phyloP scores from a whole-genome alignment of 1,140 invertebrate genomes.

The Yoshiicerus persimilis region DNA sequence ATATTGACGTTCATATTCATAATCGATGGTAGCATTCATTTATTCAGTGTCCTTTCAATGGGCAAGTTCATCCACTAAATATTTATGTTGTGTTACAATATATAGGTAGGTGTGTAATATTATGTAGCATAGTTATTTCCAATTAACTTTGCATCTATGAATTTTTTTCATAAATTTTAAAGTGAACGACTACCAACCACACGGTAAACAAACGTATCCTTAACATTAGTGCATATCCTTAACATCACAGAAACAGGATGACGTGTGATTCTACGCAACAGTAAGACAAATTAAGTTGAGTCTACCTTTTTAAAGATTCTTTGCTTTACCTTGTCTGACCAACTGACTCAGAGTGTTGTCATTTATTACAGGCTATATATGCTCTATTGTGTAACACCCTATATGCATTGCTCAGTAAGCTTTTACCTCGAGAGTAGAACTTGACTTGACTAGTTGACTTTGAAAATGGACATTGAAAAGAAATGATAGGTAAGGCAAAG shows the following conservation, averaged over 20 bases:
- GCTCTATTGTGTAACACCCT: background rate
- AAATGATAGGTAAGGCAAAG: conserved; percentile 4
- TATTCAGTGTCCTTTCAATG: background rate
- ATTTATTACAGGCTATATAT: background rate
- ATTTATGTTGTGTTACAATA: background rate
- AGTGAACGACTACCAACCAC: background rate
- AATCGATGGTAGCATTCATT: background rate
- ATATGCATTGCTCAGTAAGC: background rate
- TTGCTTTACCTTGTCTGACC: background rate
- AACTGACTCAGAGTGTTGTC: background rate
- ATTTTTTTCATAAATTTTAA: background rate
- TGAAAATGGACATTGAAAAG: conserved; percentile 16
- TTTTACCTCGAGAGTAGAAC: conserved; percentile 9
- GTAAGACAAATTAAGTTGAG: background rate
- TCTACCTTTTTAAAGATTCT: background rate
- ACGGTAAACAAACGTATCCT: no score
- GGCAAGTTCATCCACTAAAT: background rate
- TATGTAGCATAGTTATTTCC: background rate
- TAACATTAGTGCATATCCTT: no score
- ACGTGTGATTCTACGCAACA: no score
- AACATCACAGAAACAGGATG: no score
- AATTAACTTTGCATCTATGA: background rate
- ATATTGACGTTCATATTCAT: background rate
- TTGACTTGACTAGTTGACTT: background rate
- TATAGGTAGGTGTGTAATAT: no score